Conservation (phyloP, 2,113 vertebrate genomes). For the Hemiprocne comata region DNA sequence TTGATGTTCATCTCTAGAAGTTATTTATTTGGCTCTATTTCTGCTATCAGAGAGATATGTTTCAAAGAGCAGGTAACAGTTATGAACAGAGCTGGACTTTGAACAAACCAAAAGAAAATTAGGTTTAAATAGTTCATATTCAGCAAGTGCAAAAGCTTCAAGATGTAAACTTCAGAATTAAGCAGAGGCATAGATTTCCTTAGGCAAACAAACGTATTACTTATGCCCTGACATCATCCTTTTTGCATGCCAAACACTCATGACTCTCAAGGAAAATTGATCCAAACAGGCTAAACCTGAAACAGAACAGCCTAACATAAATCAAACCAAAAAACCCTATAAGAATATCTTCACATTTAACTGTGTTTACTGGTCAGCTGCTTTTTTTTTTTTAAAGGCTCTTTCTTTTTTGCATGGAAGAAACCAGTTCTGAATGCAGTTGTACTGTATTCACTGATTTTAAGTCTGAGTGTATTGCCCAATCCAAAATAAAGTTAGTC, state of each 20-base stretch:
- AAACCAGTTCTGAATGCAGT: background rate
- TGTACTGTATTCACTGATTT: background rate
- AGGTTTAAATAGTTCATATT: background rate
- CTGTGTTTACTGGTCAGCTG: background rate
- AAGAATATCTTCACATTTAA: background rate
- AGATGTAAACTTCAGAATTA: background rate
- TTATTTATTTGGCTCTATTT: background rate
- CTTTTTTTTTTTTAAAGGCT: background rate
- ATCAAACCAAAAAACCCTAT: background rate
- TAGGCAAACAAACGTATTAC: background rate
- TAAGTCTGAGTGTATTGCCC: background rate
- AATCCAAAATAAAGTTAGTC: background rate
- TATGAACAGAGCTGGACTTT: background rate
- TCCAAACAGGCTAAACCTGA: slow-evolving; percentile 39
- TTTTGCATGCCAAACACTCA: slow-evolving; percentile 9
- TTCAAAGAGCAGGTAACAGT: background rate
- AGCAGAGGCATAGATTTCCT: background rate
- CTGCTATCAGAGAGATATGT: background rate
- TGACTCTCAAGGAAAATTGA: background rate
- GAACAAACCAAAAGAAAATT: background rate
- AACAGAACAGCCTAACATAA: background rate
- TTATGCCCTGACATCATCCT: slow-evolving; percentile 15
- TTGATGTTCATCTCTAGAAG: background rate
- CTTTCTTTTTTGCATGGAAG: background rate
- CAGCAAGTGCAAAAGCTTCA: background rate